Evolutionary conservation across 1,140 invertebrate species (phyloP).

Genomic region (Aporrectodea caliginosa): DNA sequence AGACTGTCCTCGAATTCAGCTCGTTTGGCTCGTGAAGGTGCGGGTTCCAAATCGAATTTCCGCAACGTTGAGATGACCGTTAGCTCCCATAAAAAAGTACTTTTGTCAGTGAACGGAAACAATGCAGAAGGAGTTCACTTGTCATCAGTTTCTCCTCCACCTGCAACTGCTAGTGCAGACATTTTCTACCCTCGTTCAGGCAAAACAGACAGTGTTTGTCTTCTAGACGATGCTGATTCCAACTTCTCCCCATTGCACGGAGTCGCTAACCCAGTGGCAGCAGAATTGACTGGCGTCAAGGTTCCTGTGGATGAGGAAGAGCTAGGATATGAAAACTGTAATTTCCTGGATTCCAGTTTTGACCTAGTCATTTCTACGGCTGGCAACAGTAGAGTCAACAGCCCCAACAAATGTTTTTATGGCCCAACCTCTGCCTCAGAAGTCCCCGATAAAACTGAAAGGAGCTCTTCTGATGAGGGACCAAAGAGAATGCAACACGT

Average conservation of each 20-base stretch:
- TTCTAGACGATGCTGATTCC: background rate
- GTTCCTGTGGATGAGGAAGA: background rate
- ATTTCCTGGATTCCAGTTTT: background rate
- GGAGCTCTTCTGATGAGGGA: background rate
- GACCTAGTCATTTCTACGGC: background rate
- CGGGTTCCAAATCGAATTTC: background rate
- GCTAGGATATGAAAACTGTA: background rate
- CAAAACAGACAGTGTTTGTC: background rate
- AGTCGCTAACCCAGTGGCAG: background rate
- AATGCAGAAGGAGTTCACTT: too few relatives aligned
- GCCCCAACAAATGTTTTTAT: too few relatives aligned
- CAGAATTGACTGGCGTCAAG: background rate
- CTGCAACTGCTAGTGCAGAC: too few relatives aligned
- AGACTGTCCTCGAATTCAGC: background rate
- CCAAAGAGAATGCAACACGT: background rate
- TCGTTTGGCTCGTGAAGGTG: background rate
- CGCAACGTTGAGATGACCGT: background rate
- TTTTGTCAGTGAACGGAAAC: background rate
- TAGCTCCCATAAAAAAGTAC: background rate
- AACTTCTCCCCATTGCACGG: background rate
- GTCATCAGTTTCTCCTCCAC: too few relatives aligned
- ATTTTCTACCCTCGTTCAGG: background rate
- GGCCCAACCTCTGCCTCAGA: too few relatives aligned
- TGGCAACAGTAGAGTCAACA: too few relatives aligned
- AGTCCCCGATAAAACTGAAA: background rate